These are phyloP conservation scores for Vidua macroura DNA, from an alignment of 2,113 vertebrate genomes.

Conservation along the genomic window DNA sequence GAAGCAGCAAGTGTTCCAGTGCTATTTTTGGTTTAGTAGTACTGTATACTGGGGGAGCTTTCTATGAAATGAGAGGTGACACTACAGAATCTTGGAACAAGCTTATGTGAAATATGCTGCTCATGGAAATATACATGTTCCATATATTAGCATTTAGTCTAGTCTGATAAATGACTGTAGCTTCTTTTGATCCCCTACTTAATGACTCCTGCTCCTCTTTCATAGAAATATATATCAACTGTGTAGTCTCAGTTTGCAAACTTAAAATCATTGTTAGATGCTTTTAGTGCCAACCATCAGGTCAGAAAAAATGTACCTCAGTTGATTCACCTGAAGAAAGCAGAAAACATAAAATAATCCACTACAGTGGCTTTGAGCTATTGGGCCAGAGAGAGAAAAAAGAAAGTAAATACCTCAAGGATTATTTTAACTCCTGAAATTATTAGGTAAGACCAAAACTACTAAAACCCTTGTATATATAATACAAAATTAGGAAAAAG, in stretches of 20 bases:
- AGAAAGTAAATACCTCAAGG: neutral
- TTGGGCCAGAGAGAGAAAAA: neutral
- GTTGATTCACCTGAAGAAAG: neutral
- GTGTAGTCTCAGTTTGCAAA: neutral
- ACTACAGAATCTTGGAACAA: neutral
- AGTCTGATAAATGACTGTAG: neutral
- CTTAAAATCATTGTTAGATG: neutral
- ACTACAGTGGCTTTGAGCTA: neutral
- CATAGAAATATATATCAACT: neutral
- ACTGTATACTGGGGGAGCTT: neutral
- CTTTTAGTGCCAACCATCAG: neutral
- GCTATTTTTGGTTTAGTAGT: constrained; percentile 14
- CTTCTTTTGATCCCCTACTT: neutral
- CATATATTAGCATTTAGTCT: neutral
- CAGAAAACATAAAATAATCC: neutral
- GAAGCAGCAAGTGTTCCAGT: neutral
- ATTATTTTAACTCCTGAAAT: neutral
- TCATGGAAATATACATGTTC: neutral
- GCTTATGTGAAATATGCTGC: neutral
- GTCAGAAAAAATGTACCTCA: neutral
- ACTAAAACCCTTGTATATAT: accelerated
- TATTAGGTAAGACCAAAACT: neutral
- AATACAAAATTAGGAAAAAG: neutral
- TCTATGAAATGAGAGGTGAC: neutral
- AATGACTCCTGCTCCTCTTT: neutral